Evolutionary conservation across 2,113 vertebrate genomes (phyloP).

Genomic region (Chrysochloris asiatica): DNA sequence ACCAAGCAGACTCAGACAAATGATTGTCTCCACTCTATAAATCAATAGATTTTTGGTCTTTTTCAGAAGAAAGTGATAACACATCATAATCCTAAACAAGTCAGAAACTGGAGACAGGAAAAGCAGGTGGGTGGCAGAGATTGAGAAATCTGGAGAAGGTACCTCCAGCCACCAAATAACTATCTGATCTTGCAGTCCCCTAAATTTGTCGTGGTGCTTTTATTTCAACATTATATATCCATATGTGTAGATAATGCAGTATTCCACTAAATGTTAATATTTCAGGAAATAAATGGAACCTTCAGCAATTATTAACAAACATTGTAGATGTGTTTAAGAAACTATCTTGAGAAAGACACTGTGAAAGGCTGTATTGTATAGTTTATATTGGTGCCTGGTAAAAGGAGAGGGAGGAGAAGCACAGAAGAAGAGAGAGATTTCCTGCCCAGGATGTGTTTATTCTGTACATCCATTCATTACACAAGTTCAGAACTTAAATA

Average conservation of each 20-base stretch:
- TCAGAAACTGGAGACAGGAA: not conserved
- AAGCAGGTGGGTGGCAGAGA: not conserved
- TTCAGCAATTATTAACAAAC: not conserved
- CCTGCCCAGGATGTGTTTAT: too few species aligned
- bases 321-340: not conserved
- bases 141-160: not conserved
- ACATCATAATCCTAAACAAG: not conserved
- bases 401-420: not conserved
- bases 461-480: not conserved
- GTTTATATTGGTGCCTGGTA: not conserved
- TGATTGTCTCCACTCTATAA: not conserved
- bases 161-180: not conserved
- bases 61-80: not conserved
- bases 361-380: not conserved
- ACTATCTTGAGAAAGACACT: not conserved
- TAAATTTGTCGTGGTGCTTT: not conserved
- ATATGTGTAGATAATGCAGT: not conserved
- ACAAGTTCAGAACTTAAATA: not conserved
- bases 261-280: not conserved
- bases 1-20: not conserved
- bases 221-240: not conserved
- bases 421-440: not conserved
- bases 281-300: not conserved
- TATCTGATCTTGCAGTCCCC: not conserved
- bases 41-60: not conserved